Evolutionary conservation across 2,888 invertebrate species (phyloP).

Genomic region (Zaprionus bogoriensis): DNA sequence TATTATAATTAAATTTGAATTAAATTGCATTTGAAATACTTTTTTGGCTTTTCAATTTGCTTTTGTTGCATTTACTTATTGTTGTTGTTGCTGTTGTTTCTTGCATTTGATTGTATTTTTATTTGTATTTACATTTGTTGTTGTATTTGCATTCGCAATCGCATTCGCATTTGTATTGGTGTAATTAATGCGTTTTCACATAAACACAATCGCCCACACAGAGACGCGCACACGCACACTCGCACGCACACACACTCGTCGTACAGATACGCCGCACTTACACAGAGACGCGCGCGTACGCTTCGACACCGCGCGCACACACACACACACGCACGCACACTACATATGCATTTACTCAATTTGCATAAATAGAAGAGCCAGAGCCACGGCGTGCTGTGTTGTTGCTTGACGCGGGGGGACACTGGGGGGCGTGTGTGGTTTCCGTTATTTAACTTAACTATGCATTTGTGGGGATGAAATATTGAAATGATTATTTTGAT

Average conservation of each 20-base stretch:
- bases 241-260: slow-evolving; percentile 26
- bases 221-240: slow-evolving; percentile 32
- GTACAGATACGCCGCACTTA: too few species aligned
- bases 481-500: slow-evolving; percentile 9
- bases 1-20: slow-evolving; percentile 35
- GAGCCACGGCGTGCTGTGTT: slow-evolving; percentile 31
- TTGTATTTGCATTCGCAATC: slow-evolving; percentile 39
- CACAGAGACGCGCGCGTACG: slow-evolving; percentile 28
- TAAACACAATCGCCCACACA: slow-evolving; percentile 57
- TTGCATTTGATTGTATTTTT: slow-evolving; percentile 65
- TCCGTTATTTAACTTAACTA: slow-evolving; percentile 24
- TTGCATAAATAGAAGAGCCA: slow-evolving; percentile 58
- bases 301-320: slow-evolving; percentile 35
- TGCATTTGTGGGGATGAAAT: not conserved
- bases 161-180: slow-evolving; percentile 53
- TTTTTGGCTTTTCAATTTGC: slow-evolving; percentile 47
- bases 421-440: slow-evolving; percentile 20
- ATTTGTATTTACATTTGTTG: slow-evolving; percentile 56
- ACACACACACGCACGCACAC: slow-evolving; percentile 31
- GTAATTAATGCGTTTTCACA: slow-evolving; percentile 75
- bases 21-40: slow-evolving; percentile 53
- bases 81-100: slow-evolving; percentile 44
- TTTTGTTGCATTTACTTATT: slow-evolving; percentile 37
- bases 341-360: slow-evolving; percentile 47
- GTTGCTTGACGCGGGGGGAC: not conserved